Evolutionary conservation across 2,113 vertebrate genomes (phyloP).

Genomic region (Gallinago media): DNA sequence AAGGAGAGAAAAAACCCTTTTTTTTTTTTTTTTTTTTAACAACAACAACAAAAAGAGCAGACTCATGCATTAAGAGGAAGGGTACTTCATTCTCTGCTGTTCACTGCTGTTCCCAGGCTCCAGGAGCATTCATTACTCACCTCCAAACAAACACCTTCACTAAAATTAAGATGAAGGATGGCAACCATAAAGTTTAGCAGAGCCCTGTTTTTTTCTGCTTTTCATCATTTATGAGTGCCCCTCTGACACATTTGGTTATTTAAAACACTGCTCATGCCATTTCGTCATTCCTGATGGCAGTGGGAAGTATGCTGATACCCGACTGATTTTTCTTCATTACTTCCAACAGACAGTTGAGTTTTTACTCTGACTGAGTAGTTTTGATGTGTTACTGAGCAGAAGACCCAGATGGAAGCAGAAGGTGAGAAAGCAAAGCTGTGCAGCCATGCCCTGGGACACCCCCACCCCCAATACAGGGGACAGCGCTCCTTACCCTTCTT

Average conservation of each 20-base stretch:
- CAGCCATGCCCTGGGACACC: neutral
- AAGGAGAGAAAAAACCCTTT: neutral
- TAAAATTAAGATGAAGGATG: constrained; percentile 55
- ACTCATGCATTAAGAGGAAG: neutral
- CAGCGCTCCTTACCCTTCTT: neutral
- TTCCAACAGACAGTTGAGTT: neutral
- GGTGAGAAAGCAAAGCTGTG: neutral
- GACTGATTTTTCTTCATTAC: constrained; percentile 59
- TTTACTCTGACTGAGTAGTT: neutral
- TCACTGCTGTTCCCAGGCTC: neutral
- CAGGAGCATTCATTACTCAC: constrained; percentile 14
- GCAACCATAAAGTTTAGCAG: constrained; percentile 17
- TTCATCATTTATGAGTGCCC: neutral
- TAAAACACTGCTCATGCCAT: neutral
- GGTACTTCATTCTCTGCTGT: neutral
- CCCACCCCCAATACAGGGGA: neutral
- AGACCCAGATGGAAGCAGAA: neutral
- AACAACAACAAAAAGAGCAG: neutral
- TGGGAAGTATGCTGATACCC: neutral
- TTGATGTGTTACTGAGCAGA: neutral
- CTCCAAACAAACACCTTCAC: constrained; percentile 41
- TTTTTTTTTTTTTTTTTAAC: neutral
- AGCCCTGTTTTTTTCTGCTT: neutral
- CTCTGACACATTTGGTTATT: constrained; percentile 23
- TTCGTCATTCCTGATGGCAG: neutral